Conservation (phyloP, 2,797 vertebrate species). For the Natrix natrix region DNA sequence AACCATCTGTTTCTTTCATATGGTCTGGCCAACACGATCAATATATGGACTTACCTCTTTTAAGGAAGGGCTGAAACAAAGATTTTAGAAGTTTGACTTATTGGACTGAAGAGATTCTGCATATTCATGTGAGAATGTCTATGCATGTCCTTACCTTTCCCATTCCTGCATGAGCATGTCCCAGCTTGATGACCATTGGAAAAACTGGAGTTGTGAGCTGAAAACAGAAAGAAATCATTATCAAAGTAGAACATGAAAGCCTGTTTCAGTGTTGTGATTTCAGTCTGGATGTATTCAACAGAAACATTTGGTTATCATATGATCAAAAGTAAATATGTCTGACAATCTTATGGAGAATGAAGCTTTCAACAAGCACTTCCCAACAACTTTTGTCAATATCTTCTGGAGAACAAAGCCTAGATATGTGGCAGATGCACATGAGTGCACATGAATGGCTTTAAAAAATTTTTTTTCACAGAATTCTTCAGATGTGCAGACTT, state of each 20-base stretch:
- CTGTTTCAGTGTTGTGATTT: background rate
- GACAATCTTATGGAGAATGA: background rate
- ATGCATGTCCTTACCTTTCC: slow-evolving; percentile 82
- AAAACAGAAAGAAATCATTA: slow-evolving; percentile 61
- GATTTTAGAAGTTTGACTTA: background rate
- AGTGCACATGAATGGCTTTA: no score
- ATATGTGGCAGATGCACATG: background rate
- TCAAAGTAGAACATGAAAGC: background rate
- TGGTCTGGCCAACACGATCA: background rate
- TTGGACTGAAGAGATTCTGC: slow-evolving; percentile 27
- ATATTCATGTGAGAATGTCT: background rate
- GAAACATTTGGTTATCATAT: background rate
- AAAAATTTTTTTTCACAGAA: background rate
- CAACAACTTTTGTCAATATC: background rate
- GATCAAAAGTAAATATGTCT: background rate
- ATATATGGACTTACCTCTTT: slow-evolving; percentile 31
- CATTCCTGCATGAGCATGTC: slow-evolving; percentile 92
- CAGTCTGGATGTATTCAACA: background rate
- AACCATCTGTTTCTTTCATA: background rate
- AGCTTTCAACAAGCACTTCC: background rate
- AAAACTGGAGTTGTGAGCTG: slow-evolving; percentile 84
- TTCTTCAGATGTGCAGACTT: background rate
- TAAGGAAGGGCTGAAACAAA: slow-evolving; percentile 29
- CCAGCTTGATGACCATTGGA: slow-evolving; percentile 93
- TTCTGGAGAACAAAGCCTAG: background rate